Conservation (phyloP, 2,888 invertebrate genomes). For the Cheiracanthium punctorium region DNA sequence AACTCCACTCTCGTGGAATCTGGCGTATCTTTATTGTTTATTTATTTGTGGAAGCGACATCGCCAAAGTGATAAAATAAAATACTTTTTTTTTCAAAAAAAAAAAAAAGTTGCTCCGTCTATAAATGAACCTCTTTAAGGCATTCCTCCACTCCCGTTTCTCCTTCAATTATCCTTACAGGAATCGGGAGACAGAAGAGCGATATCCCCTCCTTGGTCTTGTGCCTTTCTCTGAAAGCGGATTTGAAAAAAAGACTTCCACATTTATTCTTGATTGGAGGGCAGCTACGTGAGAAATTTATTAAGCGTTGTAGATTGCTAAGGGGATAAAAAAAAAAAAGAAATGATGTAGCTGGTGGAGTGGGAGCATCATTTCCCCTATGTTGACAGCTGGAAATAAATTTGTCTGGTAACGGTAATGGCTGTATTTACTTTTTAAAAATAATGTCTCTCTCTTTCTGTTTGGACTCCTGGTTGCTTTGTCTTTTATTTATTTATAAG, state of each 20-base stretch:
- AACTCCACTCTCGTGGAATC: too few relatives aligned
- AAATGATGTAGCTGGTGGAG: neutral
- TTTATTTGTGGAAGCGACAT: too few relatives aligned
- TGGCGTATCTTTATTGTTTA: too few relatives aligned
- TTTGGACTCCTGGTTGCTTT: too few relatives aligned
- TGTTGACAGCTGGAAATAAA: conserved; percentile 9
- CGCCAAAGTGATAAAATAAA: too few relatives aligned
- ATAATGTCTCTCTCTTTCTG: neutral
- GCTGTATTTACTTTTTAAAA: conserved; percentile 9
- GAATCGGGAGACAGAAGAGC: neutral
- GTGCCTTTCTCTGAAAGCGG: conserved; percentile 30
- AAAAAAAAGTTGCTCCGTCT: too few relatives aligned
- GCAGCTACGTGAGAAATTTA: conserved; percentile 60
- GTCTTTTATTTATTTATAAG: too few relatives aligned
- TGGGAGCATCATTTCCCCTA: neutral
- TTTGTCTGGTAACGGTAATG: conserved; percentile 12
- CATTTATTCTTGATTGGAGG: conserved; percentile 45
- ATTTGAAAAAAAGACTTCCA: conserved; percentile 60
- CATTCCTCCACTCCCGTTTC: conserved; percentile 9
- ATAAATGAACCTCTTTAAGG: neutral
- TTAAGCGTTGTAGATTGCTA: conserved; percentile 20
- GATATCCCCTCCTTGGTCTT: neutral
- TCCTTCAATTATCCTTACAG: conserved; percentile 53
- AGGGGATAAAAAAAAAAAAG: neutral
- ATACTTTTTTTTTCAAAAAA: too few relatives aligned